These are phyloP conservation scores for Myopa testacea DNA, from an alignment of 2,888 invertebrate genomes.

Conservation along the genomic window DNA sequence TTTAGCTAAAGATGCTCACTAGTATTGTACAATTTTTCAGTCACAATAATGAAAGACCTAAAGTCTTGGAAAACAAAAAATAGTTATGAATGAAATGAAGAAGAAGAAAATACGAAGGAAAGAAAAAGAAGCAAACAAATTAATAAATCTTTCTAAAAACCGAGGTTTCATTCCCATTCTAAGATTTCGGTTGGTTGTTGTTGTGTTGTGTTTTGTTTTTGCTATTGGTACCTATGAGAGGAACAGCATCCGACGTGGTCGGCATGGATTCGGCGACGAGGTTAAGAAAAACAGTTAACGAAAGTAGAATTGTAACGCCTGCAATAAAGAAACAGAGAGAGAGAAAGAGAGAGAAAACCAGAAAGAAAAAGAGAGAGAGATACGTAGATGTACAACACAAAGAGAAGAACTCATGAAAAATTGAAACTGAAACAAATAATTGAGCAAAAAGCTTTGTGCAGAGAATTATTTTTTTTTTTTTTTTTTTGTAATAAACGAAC, in stretches of 20 bases:
- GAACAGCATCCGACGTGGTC: conserved; percentile 85
- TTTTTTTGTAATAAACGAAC: neutral
- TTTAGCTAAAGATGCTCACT: neutral
- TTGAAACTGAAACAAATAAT: neutral
- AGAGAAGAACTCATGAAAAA: neutral
- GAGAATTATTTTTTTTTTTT: neutral
- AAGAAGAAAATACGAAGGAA: neutral
- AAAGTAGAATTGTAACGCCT: conserved; percentile 97
- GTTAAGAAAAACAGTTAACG: conserved; percentile 97
- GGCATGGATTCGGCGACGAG: conserved; percentile 98
- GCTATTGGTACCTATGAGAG: conserved; percentile 77
- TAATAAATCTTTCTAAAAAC: conserved; percentile 27
- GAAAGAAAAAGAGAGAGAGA: neutral
- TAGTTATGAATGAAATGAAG: too few species aligned
- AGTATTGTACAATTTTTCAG: neutral
- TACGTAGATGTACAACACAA: neutral
- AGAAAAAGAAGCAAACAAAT: neutral
- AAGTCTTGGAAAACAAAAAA: neutral
- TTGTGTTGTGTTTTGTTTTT: conserved; percentile 24
- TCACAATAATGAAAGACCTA: too few species aligned
- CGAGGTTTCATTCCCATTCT: conserved; percentile 13
- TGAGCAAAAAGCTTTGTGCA: conserved; percentile 14
- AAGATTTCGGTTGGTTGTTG: conserved; percentile 26
- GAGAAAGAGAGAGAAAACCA: neutral
- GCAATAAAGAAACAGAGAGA: conserved; percentile 68